These are phyloP conservation scores for Epinotia bilunana DNA, from an alignment of 2,888 invertebrate species.

Conservation along the genomic window DNA sequence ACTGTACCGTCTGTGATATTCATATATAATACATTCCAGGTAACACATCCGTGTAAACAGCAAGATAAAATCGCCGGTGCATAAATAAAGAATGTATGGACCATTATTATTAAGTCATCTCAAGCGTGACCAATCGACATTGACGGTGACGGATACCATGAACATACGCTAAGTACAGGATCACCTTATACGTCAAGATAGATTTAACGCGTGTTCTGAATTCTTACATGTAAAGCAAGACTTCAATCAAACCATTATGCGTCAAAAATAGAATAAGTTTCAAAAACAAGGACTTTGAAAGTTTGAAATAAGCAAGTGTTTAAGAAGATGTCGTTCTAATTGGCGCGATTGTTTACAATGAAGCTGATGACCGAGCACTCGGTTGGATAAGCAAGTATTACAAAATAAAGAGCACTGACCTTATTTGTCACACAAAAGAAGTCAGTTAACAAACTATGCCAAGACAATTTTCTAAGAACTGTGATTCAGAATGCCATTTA, in stretches of 20 bases:
- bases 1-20: background rate
- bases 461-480: conserved; percentile 1
- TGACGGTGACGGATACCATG: conserved; percentile 46
- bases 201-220: conserved; percentile 8
- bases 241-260: conserved; percentile 13
- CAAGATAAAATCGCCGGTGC: no score
- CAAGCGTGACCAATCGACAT: conserved; percentile 44
- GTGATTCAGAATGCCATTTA: background rate
- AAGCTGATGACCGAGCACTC: conserved; percentile 10
- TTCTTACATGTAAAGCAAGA: background rate
- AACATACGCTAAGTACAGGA: conserved; percentile 44
- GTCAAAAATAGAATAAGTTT: background rate
- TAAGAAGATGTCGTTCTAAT: conserved; percentile 23
- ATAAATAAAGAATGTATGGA: background rate
- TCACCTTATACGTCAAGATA: conserved; percentile 43
- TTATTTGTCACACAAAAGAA: conserved; percentile 33
- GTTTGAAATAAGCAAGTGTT: conserved; percentile 12
- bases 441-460: background rate
- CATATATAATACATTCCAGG: background rate
- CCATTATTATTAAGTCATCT: conserved; percentile 42
- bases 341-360: conserved; percentile 19
- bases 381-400: conserved; percentile 36
- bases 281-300: conserved; percentile 12
- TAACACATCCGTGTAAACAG: background rate
- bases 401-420: conserved; percentile 30